A percentile compares a stretch with the other conserved stretches of the same genome.
These are phyloP conservation scores for Aleadryas rufinucha DNA, from an alignment of 2,113 vertebrate genomes.

Conservation along the genomic window DNA sequence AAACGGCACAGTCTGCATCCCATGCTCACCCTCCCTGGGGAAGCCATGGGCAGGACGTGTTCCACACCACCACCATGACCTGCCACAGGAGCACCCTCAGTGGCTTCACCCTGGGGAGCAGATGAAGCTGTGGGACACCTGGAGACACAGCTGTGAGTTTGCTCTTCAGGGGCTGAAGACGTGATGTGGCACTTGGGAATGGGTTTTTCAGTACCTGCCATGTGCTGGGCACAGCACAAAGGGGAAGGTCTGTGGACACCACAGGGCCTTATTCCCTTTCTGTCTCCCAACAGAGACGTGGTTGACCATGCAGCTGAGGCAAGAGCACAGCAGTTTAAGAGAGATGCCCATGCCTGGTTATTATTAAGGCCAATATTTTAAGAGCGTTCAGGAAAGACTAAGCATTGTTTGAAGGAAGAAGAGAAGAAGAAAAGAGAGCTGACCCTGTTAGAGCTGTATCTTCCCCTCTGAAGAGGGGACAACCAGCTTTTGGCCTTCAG, in stretches of 20 bases:
- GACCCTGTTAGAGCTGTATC: not conserved
- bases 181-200: not conserved
- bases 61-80: rapidly evolving
- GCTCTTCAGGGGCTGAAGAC: not conserved
- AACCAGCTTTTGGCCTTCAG: not conserved
- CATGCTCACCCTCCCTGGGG: not conserved
- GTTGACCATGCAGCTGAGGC: not conserved
- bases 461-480: not conserved
- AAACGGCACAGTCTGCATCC: not conserved
- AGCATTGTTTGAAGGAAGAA: not conserved
- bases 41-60: not conserved
- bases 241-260: not conserved
- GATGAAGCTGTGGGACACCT: not conserved
- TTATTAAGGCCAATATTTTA: not conserved
- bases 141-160: not conserved
- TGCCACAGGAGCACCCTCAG: not conserved
- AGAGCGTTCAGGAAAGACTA: not conserved
- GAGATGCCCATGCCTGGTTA: not conserved
- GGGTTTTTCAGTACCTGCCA: not conserved
- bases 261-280: rapidly evolving
- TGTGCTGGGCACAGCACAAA: not conserved
- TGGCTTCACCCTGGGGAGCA: not conserved
- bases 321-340: not conserved
- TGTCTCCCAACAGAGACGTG: not conserved
- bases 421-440: not conserved